Evolutionary conservation across 1,140 invertebrate genomes (phyloP).

Genomic region (Asbolus verrucosus): DNA sequence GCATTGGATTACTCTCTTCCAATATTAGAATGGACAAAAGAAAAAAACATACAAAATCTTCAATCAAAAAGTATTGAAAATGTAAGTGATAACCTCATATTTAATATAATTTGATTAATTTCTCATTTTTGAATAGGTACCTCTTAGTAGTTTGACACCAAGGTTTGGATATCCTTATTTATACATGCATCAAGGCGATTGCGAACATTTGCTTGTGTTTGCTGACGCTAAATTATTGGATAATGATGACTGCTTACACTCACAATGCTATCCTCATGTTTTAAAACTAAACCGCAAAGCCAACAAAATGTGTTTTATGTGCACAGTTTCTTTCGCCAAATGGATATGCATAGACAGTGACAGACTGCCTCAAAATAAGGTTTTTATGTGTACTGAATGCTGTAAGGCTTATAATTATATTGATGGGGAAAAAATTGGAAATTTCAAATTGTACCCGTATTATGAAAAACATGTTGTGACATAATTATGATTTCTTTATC

Average conservation of each 20-base stretch:
- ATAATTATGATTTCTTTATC: too few species aligned
- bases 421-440: constrained; percentile 69
- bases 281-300: constrained; percentile 63
- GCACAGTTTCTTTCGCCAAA: constrained; percentile 66
- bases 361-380: constrained; percentile 74
- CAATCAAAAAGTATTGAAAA: constrained; percentile 69
- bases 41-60: constrained; percentile 67
- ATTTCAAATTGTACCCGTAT: constrained; percentile 70
- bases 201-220: constrained; percentile 87
- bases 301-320: constrained; percentile 69
- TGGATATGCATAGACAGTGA: constrained; percentile 73
- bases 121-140: constrained; percentile 58
- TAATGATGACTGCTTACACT: constrained; percentile 65
- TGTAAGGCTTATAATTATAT: constrained; percentile 75
- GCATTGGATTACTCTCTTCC: constrained; percentile 71
- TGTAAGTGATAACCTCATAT: constrained; percentile 45
- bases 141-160: constrained; percentile 70
- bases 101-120: too few species aligned
- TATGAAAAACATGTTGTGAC: constrained; percentile 49
- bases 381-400: constrained; percentile 75
- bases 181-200: constrained; percentile 89
- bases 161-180: constrained; percentile 73
- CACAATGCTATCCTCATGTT: constrained; percentile 69
- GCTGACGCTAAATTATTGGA: constrained; percentile 75
- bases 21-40: constrained; percentile 72